These are phyloP conservation scores for Caenorhabditis imperialis DNA, from an alignment of 2,888 invertebrate species.

Conservation along the genomic window DNA sequence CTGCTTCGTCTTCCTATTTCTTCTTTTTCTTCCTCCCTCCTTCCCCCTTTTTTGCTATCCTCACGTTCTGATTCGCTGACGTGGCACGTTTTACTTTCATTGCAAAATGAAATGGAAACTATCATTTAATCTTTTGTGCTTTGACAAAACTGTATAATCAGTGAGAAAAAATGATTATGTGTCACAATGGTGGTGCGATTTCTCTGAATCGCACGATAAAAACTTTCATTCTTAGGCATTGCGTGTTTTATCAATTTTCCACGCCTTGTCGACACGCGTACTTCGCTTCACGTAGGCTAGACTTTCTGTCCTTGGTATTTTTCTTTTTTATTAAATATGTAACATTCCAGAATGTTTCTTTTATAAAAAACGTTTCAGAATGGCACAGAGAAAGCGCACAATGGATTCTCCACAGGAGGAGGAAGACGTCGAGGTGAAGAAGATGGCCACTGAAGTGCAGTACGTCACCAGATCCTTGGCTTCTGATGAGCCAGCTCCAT, in stretches of 20 bases:
- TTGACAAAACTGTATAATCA: neutral
- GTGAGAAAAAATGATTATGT: neutral
- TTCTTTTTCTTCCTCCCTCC: too few relatives aligned
- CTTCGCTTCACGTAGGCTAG: conserved; percentile 14
- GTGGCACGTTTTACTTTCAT: neutral
- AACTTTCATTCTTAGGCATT: conserved; percentile 24
- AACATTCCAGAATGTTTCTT: neutral
- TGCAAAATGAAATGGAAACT: neutral
- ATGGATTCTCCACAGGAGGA: conserved; percentile 31
- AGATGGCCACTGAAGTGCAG: conserved; percentile 26
- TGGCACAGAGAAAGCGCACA: conserved; percentile 52
- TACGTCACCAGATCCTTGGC: conserved; percentile 51
- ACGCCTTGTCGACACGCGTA: conserved; percentile 42
- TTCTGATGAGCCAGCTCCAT: conserved; percentile 71
- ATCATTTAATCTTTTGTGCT: too few relatives aligned
- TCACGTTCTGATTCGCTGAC: neutral
- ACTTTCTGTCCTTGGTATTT: neutral
- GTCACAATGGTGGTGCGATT: conserved; percentile 54
- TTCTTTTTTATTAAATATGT: neutral
- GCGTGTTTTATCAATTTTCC: conserved; percentile 28
- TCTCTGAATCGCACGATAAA: conserved; percentile 54
- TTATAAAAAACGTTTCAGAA: conserved; percentile 17
- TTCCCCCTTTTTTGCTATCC: too few relatives aligned
- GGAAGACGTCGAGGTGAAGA: conserved; percentile 47
- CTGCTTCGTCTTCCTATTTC: too few relatives aligned